Percentiles rank a stretch among this genome's conserved stretches.
phyloP scores from a whole-genome alignment of 2,113 vertebrate genomes.

The Microcebus ravelobensis region DNA sequence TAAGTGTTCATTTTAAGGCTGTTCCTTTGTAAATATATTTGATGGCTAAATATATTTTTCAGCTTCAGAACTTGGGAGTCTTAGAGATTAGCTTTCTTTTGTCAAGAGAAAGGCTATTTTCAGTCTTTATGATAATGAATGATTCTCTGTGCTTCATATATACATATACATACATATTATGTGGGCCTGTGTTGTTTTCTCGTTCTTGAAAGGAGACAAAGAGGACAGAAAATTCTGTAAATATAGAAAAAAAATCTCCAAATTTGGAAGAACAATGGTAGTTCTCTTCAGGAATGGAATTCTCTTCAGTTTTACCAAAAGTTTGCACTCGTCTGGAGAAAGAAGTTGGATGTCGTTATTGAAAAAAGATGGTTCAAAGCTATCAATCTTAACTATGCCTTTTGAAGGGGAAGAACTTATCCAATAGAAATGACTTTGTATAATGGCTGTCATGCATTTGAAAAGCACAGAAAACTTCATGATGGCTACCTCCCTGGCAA shows the following conservation, averaged over 20 bases:
- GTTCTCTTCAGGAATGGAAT: neutral
- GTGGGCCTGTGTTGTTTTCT: neutral
- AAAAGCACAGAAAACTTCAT: neutral
- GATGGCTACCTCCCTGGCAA: neutral
- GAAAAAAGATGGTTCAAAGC: neutral
- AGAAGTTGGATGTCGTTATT: neutral
- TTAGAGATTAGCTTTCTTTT: slow-evolving; percentile 12
- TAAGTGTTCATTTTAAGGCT: neutral
- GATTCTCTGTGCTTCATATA: neutral
- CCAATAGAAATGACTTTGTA: neutral
- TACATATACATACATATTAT: neutral
- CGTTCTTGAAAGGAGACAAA: neutral
- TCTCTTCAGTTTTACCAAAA: neutral
- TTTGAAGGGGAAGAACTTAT: neutral
- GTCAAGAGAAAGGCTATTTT: neutral
- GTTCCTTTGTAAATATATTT: neutral
- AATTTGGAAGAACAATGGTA: neutral
- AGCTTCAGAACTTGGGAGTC: neutral
- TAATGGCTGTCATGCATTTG: neutral
- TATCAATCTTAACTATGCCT: neutral
- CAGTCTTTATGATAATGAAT: neutral
- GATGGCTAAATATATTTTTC: slow-evolving; percentile 16
- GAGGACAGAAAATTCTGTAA: neutral
- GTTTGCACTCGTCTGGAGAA: neutral
- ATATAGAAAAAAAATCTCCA: neutral